Base-by-base conservation (phyloP, 92 coral and sea anemone genomes). In the Epizoanthus fatuus region DNA sequence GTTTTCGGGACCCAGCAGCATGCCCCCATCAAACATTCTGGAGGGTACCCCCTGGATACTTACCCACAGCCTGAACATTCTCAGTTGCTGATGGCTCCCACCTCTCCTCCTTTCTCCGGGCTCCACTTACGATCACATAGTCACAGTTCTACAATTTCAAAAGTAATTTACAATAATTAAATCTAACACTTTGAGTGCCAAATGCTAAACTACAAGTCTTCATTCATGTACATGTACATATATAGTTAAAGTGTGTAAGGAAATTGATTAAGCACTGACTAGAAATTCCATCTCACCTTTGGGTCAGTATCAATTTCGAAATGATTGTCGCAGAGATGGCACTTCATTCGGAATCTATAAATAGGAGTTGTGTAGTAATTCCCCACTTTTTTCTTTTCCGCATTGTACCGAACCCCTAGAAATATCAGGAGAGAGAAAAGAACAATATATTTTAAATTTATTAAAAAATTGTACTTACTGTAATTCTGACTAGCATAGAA, bases 231-330 rank as follows among this genome's bases (percentile, higher is more conserved):
- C 39, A 19, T 2, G 20, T 63, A 60, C 69, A 63, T 22, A 40
- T 40, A 47, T 47, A 49, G 53, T 49, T 12, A 49, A 49, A 49
- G 12, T 49, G 53, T 49, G 13, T 49, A 49, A 11, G 11, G 53
- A 11, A 49, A 8, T 49, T 8, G 53, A 49, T 49, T 56, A 11
- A 38, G 7, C 9, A 29, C 12, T 20, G 66, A 68, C 29, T 35
- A 42, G 3, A 51, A 20, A 17, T 19, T 8, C 11, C 6, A 15
- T 10, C 74, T 53, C 53, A 95, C 99, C 96, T 97, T 95, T 38
- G 99, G 99, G 76, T 97, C 99, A 16, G 98, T 97, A 78, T 97
- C 99, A 25, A 97, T 97, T 80, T 97, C 99, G 89, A 97, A 95
- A 81, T 97, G 89, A 88, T 97, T 97, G 68, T 97, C 99, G 83